A percentile compares a stretch with the other conserved stretches of the same genome.
These are phyloP conservation scores for Lasioglossum vierecki DNA, from an alignment of 2,888 invertebrate genomes.

Conservation along the genomic window DNA sequence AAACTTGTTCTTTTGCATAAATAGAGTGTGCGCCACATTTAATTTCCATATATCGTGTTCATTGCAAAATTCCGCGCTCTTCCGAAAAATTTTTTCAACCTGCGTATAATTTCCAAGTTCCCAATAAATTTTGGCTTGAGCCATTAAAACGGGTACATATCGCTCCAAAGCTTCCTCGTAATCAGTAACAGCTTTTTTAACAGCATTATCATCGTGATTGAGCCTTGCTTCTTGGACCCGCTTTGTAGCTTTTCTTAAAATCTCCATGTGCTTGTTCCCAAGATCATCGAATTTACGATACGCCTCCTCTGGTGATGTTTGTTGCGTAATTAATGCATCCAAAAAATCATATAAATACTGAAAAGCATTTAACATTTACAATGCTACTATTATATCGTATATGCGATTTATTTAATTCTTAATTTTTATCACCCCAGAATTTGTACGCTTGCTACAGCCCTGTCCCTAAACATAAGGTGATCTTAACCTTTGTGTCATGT, in stretches of 20 bases:
- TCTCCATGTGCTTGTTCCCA: slow-evolving; percentile 95
- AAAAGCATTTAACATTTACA: slow-evolving; percentile 36
- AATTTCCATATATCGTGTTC: slow-evolving; percentile 98
- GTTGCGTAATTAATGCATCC: slow-evolving; percentile 98
- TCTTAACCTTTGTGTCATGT: slow-evolving; percentile 50
- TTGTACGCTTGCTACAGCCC: slow-evolving; percentile 36
- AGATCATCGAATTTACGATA: slow-evolving; percentile 98
- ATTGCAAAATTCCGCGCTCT: slow-evolving; percentile 98
- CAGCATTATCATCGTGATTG: slow-evolving; percentile 94
- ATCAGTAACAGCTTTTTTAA: slow-evolving; percentile 95
- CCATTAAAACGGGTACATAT: slow-evolving; percentile 99
- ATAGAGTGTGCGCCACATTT: slow-evolving; percentile 99
- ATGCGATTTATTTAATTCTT: neutral
- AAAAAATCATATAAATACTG: slow-evolving; percentile 97
- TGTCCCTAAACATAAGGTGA: slow-evolving; percentile 26
- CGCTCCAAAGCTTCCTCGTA: slow-evolving; percentile 96
- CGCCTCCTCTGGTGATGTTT: slow-evolving; percentile 98
- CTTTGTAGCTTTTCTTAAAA: slow-evolving; percentile 95
- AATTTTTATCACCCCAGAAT: neutral
- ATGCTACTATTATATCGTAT: neutral
- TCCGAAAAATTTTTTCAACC: slow-evolving; percentile 98
- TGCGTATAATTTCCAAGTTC: slow-evolving; percentile 97
- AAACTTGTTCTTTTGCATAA: slow-evolving; percentile 99
- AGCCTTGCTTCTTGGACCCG: slow-evolving; percentile 96
- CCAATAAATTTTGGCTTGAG: slow-evolving; percentile 99